Evolutionary conservation across 2,797 vertebrate species (phyloP).

Genomic region (Vespertilio murinus): DNA sequence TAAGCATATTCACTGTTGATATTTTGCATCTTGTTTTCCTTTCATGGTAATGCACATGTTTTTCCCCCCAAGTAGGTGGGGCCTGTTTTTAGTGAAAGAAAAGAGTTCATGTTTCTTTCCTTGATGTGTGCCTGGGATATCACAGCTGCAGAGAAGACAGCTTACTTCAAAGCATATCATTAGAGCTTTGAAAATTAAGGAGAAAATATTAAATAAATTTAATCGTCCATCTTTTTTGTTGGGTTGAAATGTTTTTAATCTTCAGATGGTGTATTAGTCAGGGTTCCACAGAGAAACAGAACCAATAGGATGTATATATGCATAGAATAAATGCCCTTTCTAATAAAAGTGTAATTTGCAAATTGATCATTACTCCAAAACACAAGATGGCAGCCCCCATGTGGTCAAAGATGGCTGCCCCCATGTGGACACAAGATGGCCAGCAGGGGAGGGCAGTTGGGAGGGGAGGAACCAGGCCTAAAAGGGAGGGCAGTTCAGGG

Average conservation of each 20-base stretch:
- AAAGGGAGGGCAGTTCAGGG: too few relatives aligned
- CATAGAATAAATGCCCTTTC: neutral
- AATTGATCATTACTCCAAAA: too few relatives aligned
- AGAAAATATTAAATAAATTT: conserved; percentile 29
- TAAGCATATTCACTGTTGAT: neutral
- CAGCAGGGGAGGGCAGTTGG: too few relatives aligned
- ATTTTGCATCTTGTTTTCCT: neutral
- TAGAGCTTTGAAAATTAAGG: conserved; percentile 41
- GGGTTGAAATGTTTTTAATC: conserved; percentile 20
- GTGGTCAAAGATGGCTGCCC: too few relatives aligned
- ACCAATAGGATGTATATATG: neutral
- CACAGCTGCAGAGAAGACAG: neutral
- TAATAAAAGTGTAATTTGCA: too few relatives aligned
- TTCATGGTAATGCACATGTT: neutral
- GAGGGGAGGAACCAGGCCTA: too few relatives aligned
- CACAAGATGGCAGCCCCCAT: too few relatives aligned
- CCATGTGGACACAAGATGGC: too few relatives aligned
- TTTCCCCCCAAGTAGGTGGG: neutral
- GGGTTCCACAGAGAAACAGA: conserved; percentile 23
- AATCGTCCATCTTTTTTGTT: neutral
- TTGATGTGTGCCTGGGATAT: conserved; percentile 25
- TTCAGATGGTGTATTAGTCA: neutral
- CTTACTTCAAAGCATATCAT: conserved; percentile 24
- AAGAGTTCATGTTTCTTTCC: conserved; percentile 31
- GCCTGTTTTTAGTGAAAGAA: conserved; percentile 11